Evolutionary conservation across 2,113 vertebrate genomes (phyloP).

Genomic region (Procavia capensis): DNA sequence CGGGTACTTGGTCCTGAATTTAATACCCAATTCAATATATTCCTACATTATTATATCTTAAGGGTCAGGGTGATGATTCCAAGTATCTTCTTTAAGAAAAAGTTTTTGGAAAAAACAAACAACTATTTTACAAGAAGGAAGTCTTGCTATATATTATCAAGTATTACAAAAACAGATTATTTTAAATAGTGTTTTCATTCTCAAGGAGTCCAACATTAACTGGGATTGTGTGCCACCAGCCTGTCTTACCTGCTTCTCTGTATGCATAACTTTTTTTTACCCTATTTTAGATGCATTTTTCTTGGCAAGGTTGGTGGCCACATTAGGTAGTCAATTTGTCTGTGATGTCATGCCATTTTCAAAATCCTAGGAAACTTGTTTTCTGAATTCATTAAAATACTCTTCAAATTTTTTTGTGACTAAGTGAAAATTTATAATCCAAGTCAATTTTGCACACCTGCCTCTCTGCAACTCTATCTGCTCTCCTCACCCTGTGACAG

Average conservation of each 20-base stretch:
- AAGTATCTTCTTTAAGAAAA: not conserved
- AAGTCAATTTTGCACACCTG: too few species aligned
- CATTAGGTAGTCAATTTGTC: not conserved
- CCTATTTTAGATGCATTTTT: not conserved
- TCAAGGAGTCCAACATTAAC: not conserved
- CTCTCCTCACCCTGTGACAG: too few species aligned
- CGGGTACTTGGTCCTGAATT: not conserved
- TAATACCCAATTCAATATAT: not conserved
- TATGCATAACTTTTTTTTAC: not conserved
- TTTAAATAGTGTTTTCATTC: not conserved
- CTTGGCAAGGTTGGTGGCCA: not conserved
- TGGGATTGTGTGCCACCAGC: too few species aligned
- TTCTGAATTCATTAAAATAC: not conserved
- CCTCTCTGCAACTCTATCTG: too few species aligned
- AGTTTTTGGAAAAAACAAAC: not conserved
- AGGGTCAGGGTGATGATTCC: not conserved
- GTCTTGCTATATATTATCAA: not conserved
- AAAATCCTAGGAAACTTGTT: not conserved
- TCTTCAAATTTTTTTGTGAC: too few species aligned
- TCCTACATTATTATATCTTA: not conserved
- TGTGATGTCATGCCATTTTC: not conserved
- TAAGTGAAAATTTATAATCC: too few species aligned
- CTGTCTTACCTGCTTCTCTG: not conserved
- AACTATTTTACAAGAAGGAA: not conserved
- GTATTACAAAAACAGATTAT: not conserved